These are phyloP conservation scores for Stichodactyla mertensii DNA, from an alignment of 64 coral and sea anemone species.

Conservation along the genomic window DNA sequence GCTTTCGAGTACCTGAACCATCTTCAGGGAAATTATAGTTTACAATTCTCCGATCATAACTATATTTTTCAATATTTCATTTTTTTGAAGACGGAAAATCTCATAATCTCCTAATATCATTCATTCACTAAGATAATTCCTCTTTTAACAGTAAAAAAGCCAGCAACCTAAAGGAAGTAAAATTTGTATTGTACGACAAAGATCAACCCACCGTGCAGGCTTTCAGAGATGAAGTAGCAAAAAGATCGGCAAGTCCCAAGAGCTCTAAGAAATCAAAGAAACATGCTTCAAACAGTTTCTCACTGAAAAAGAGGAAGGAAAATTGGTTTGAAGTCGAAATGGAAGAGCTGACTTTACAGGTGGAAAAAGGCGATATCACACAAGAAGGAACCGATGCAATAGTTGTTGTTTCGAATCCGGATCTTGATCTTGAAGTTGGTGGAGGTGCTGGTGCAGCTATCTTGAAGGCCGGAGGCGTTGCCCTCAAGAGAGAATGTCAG, in stretches of 20 bases:
- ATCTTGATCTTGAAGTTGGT: constrained; percentile 21
- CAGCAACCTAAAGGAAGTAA: background rate
- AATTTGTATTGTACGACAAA: background rate
- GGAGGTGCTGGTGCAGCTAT: constrained; percentile 50
- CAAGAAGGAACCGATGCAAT: constrained; percentile 59
- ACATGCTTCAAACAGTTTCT: no score
- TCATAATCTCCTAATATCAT: no score
- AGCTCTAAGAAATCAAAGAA: background rate
- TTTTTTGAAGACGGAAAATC: no score
- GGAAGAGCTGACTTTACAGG: constrained; percentile 38
- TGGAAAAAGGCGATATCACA: constrained; percentile 44
- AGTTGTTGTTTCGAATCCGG: constrained; percentile 38
- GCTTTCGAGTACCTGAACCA: no score
- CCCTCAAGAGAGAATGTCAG: constrained; percentile 28
- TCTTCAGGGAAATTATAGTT: no score
- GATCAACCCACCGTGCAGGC: background rate
- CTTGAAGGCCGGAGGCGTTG: constrained; percentile 14
- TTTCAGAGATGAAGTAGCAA: background rate
- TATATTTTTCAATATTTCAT: no score
- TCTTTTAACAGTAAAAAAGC: background rate
- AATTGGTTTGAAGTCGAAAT: constrained; percentile 24
- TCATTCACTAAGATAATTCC: background rate
- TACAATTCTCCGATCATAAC: no score
- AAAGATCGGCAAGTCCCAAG: background rate
- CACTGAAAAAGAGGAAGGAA: constrained; percentile 16